Evolutionary conservation across 2,113 vertebrate genomes (phyloP), one percentile per base, ranked within the genome.

Genomic region (Notothenia coriiceps): DNA sequence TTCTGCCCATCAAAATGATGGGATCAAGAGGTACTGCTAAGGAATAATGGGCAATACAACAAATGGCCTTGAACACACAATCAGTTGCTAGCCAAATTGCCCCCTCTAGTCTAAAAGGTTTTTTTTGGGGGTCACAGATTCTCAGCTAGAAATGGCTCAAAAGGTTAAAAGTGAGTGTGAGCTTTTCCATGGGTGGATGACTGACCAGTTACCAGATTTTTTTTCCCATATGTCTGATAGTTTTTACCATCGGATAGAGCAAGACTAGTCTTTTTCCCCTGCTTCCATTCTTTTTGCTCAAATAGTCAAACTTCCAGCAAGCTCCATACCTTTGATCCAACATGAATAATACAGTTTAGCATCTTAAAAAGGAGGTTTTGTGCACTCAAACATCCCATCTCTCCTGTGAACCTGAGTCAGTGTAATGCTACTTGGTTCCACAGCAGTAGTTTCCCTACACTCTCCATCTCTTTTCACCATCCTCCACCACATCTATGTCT

Each of bases 11-110:
- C 59, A 78, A 82, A 83, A 82, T 60, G 59, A 71, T 59, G 44
- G 68, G 65, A 75, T 87, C 80, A 83, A 83, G 40, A 87, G 80
- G 43, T 57, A 80, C 59, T 87, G 82, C 79, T 83, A 71, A 50
- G 14, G 9, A 79, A 71, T 54, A 66, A 70, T 75, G 20, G 52
- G 18, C 35, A 51, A 79, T 54, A 78, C 54, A 77, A 70, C 71
- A 52, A 57, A 81, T 56, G 49, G 73, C 75, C 20, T 67, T 47
- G 12, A 80, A 79, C 12, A 4, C 44, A 61, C 25, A 22, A 70
- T 70, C 55, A 62, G 29, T 69, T 65, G 83, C 40, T 12, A 10
- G 20, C 18, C 43, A 64, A 80, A 79, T 11, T 43, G 29, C 56
- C 47, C 7, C 47, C 51, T 15, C 65, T 6, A n/a, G 55, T 59